Percentiles rank a stretch among this genome's conserved stretches.
Evolutionary conservation across 2,797 vertebrate species (phyloP).

Genomic region (Rhadinocentrus ornatus): DNA sequence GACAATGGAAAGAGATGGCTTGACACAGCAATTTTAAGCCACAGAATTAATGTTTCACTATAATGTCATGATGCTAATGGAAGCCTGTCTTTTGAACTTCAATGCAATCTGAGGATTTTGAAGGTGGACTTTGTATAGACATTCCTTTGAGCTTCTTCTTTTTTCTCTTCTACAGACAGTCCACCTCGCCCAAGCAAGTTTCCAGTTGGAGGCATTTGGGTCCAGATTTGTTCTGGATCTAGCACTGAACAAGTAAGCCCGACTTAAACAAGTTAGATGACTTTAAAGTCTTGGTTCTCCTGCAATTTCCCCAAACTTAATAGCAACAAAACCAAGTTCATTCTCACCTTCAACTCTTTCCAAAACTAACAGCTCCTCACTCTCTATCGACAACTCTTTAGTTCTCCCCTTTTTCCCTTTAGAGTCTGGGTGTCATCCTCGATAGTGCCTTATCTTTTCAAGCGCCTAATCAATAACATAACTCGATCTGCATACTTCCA

Average conservation of each 20-base stretch:
- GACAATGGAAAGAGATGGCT: not conserved
- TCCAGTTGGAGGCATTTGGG: conserved; percentile 96
- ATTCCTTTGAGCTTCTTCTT: not conserved
- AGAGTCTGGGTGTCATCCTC: too few species aligned
- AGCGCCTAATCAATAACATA: too few species aligned
- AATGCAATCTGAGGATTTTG: not conserved
- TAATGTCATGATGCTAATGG: conserved; percentile 27
- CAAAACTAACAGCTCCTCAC: too few species aligned
- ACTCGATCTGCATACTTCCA: too few species aligned
- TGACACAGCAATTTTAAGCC: not conserved
- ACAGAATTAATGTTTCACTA: conserved; percentile 14
- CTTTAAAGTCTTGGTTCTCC: too few species aligned
- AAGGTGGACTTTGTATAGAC: conserved; percentile 7
- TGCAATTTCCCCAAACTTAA: too few species aligned
- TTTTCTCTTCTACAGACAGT: conserved; percentile 83
- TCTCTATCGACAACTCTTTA: too few species aligned
- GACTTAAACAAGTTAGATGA: not conserved
- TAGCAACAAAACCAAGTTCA: too few species aligned
- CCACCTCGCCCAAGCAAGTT: conserved; percentile 95
- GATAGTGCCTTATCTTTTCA: too few species aligned
- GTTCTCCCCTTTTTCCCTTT: too few species aligned
- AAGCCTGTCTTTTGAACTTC: conserved; percentile 25
- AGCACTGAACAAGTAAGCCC: conserved; percentile 94
- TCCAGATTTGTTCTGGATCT: conserved; percentile 95
- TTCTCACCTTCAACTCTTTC: too few species aligned